phyloP scores from a whole-genome alignment of 2,797 vertebrate species.

The Nannoperca australis region DNA sequence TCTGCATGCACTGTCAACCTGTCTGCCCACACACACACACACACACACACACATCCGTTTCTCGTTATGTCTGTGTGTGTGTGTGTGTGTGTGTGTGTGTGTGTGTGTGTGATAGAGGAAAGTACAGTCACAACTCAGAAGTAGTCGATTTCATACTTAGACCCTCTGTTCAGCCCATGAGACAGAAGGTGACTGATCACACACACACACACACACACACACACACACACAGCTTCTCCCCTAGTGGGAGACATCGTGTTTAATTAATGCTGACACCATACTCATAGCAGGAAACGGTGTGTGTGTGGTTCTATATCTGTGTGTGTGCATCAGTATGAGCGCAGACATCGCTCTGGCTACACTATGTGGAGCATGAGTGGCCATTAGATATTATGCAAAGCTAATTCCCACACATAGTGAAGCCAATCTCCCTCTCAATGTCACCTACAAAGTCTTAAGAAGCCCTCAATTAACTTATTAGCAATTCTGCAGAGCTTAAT shows the following conservation, averaged over 20 bases:
- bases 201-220: background rate
- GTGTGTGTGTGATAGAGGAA: constrained; percentile 1
- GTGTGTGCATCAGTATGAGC: constrained; percentile 33
- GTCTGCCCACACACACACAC: constrained; percentile 47
- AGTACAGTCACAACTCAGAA: constrained; percentile 28
- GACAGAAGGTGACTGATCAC: constrained; percentile 45
- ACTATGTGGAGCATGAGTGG: constrained; percentile 49
- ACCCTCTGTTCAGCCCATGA: constrained; percentile 28
- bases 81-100: background rate
- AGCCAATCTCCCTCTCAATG: constrained; percentile 77
- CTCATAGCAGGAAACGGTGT: constrained; percentile 45
- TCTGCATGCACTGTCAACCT: constrained; percentile 66
- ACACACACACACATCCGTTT: constrained; percentile 3
- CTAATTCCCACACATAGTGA: constrained; percentile 69
- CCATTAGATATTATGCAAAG: constrained; percentile 76
- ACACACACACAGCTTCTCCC: constrained; percentile 23
- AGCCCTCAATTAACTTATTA: constrained; percentile 80
- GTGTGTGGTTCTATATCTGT: constrained; percentile 1
- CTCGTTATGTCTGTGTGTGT: background rate
- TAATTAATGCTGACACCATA: constrained; percentile 74
- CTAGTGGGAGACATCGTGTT: constrained; percentile 61
- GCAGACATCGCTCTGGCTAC: constrained; percentile 32
- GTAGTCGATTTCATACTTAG: constrained; percentile 52
- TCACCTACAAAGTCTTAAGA: constrained; percentile 80
- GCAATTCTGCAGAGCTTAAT: constrained; percentile 74